These are phyloP conservation scores for Climacteris rufus DNA, from an alignment of 2,113 vertebrate species.

Conservation along the genomic window DNA sequence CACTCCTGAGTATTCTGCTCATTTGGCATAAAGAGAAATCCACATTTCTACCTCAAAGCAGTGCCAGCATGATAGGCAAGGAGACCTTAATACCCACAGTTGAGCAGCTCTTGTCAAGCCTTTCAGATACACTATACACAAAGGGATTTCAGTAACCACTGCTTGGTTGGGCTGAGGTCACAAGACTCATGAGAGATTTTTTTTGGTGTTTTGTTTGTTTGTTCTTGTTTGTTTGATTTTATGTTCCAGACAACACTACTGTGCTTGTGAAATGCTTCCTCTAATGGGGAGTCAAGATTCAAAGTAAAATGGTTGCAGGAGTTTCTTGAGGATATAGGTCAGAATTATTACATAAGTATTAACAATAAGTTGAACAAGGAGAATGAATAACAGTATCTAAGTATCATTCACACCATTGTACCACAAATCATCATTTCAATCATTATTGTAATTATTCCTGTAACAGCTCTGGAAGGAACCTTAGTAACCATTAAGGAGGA, in stretches of 20 bases:
- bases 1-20: not conserved
- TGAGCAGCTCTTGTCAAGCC: constrained; percentile 2
- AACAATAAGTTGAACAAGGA: not conserved
- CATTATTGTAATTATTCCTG: constrained; percentile 21
- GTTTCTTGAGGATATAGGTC: not conserved
- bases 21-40: constrained; percentile 18
- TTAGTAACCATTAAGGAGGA: not conserved
- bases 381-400: not conserved
- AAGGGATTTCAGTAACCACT: not conserved
- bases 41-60: constrained; percentile 41
- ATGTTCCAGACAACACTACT: not conserved
- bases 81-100: not conserved
- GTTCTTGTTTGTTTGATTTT: not conserved
- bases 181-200: not conserved
- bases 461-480: not conserved
- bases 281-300: not conserved
- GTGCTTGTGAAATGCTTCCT: not conserved
- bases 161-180: not conserved
- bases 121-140: not conserved
- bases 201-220: not conserved
- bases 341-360: not conserved
- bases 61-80: not conserved
- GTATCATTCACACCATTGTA: not conserved
- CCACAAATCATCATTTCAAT: not conserved
- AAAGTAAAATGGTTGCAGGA: not conserved